Base-by-base conservation (phyloP, 2,888 invertebrate species). In the Megaustenia siamemsis region DNA sequence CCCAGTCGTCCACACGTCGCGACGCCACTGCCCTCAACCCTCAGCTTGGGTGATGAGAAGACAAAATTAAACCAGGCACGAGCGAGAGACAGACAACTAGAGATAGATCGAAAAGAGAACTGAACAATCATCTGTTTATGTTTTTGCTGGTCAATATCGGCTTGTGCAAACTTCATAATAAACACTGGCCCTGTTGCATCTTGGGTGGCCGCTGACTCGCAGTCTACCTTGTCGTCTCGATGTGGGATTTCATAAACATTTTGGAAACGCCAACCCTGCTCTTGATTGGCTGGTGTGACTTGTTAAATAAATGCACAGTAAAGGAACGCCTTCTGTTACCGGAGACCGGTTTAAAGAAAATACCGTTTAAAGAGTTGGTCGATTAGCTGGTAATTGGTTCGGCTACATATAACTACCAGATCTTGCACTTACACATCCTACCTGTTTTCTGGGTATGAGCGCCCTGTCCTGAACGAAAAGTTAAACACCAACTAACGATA, bases 111-210 rank as follows among this genome's bases (percentile, higher is more conserved):
- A 49, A 40, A 40, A 8, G 24, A 15, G 45, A n/a, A n/a, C 24
- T 35, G 49, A 66, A 83, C 71, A 83, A 73, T 82, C 76, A 60
- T 28, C 66, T 84, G 71, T 79, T 84, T 84, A 71, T 84, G 83
- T 84, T 78, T 78, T 79, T 40, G 28, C 24, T 71, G 83, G 78
- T 78, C 83, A 84, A 84, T 78, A 84, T 78, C 83, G 78, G 24
- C 78, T 84, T 84, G 63, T 45, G 78, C 78, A 84, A 84, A 84
- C 83, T 79, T 84, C 83, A 84, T 84, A 84, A 84, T 60, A 84
- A 84, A 84, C 83, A 84, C 68, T 38, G 38, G 40, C 76, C 49
- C 76, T 12, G 66, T 24, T 0, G 45, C 63, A 21, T 35, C 83
- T 71, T 84, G 79, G 83, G 83, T 84, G 78, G 78, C 71, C 83